These are phyloP conservation scores for Chloromyia formosa DNA, from an alignment of 2,888 invertebrate species.

Conservation along the genomic window DNA sequence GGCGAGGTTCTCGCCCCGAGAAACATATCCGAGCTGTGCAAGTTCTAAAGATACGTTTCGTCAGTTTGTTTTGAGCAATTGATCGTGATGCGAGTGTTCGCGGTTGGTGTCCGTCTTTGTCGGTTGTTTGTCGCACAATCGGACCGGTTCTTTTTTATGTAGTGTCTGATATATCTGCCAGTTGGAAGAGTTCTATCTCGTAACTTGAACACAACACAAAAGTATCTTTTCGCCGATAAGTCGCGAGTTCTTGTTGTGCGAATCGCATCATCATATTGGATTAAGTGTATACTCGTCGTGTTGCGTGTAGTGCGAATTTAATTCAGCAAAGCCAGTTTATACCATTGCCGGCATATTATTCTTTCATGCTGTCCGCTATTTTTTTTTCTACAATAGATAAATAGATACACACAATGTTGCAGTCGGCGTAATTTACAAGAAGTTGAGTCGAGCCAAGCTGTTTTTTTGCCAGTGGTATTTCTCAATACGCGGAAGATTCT, in stretches of 20 bases:
- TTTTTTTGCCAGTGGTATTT: neutral
- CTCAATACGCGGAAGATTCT: neutral
- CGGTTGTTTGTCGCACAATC: neutral
- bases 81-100: conserved; percentile 34
- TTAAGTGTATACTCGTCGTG: neutral
- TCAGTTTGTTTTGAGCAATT: conserved; percentile 38
- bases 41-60: conserved; percentile 5
- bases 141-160: conserved; percentile 37
- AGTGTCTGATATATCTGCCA: neutral
- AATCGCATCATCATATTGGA: neutral
- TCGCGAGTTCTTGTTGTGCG: neutral
- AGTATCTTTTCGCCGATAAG: too few relatives aligned
- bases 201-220: too few relatives aligned
- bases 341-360: neutral
- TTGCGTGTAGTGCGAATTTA: too few relatives aligned
- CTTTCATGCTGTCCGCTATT: too few relatives aligned
- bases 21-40: too few relatives aligned
- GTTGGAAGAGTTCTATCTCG: neutral
- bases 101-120: neutral
- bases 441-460: neutral
- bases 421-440: neutral
- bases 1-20: too few relatives aligned
- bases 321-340: neutral
- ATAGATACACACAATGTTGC: neutral
- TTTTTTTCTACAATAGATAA: too few relatives aligned